phyloP scores from a whole-genome alignment of 2,888 invertebrate genomes.

The Theodoxus fluviatilis region DNA sequence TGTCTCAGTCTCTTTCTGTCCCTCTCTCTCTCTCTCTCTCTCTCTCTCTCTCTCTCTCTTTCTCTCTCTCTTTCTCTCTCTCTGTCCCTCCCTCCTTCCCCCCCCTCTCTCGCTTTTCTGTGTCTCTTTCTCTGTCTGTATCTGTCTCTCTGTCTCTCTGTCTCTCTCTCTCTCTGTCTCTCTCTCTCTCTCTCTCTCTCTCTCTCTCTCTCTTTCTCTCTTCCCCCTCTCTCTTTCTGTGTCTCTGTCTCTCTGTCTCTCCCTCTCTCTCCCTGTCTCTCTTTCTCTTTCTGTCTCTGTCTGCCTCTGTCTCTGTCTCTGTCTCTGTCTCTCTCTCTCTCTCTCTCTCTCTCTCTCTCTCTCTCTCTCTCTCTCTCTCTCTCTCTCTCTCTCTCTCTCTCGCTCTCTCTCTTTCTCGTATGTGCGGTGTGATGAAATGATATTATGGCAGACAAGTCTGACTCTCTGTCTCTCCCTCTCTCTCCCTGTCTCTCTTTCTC shows the following conservation, averaged over 20 bases:
- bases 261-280: neutral
- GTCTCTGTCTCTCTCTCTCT: neutral
- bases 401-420: neutral
- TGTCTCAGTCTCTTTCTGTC: too few species aligned
- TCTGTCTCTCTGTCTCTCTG: slow-evolving; percentile 23
- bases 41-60: slow-evolving; percentile 12
- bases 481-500: slow-evolving; percentile 11
- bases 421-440: neutral
- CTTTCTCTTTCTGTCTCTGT: neutral
- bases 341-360: neutral
- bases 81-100: neutral
- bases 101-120: neutral
- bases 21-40: slow-evolving; percentile 11
- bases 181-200: slow-evolving; percentile 27
- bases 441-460: too few species aligned
- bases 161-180: slow-evolving; percentile 28
- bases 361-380: slow-evolving; percentile 18
- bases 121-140: slow-evolving; percentile 21
- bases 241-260: too few species aligned
- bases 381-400: slow-evolving; percentile 13
- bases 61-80: slow-evolving; percentile 25
- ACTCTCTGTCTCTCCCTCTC: slow-evolving; percentile 20
- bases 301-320: neutral
- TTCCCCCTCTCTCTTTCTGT: neutral
- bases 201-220: slow-evolving; percentile 27